Conservation (phyloP, 92 coral and sea anemone species). For the Galaxea fascicularis region DNA sequence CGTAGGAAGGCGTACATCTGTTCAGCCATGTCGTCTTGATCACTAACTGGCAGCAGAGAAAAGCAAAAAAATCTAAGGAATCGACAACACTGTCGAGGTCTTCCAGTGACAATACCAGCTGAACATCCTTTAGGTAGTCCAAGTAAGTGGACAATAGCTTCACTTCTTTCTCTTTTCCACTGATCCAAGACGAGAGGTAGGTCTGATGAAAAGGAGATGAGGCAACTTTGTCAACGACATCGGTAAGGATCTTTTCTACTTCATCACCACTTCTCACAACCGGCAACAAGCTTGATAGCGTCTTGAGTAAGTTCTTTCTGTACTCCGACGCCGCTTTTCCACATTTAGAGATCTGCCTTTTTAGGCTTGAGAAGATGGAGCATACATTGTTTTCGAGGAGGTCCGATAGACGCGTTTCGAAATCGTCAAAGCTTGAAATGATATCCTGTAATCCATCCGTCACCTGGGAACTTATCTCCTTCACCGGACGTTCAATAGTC, state of each 20-base stretch:
- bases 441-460: neutral
- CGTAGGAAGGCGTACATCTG: constrained; percentile 19
- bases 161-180: constrained; percentile 2
- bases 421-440: neutral
- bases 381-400: constrained; percentile 1
- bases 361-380: constrained; percentile 5
- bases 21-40: neutral
- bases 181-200: constrained; percentile 20
- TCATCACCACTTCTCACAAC: constrained; percentile 11
- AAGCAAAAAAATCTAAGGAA: constrained; percentile 13
- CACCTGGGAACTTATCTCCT: neutral
- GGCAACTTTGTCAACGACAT: neutral
- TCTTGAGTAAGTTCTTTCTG: neutral
- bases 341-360: neutral
- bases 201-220: neutral
- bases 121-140: neutral
- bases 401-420: neutral
- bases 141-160: constrained; percentile 12
- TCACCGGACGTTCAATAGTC: neutral
- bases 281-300: neutral
- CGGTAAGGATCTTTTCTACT: neutral
- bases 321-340: constrained; percentile 2
- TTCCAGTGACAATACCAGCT: constrained; percentile 6
- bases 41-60: neutral
- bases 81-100: constrained; percentile 2